Evolutionary conservation across 2,797 vertebrate species (phyloP), one percentile per base, ranked within the genome.

Genomic region (Ceryle rudis): DNA sequence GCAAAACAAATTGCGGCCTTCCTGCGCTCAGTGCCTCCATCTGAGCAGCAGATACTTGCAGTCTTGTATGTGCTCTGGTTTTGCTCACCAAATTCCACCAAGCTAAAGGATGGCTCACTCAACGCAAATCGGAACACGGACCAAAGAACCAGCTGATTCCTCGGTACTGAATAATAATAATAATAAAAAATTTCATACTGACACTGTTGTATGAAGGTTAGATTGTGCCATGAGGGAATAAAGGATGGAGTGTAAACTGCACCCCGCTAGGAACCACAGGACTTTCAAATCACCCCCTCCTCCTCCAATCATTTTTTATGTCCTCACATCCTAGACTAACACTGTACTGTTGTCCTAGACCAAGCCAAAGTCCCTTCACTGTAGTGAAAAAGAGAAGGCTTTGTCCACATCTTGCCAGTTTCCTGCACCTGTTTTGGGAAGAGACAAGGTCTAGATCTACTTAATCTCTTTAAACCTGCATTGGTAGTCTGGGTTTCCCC

Each of bases 1-100:
- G 80, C 91, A 95, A 96, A 97, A 91, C 82, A 96, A 97, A 97
- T 92, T 6, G 2, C 3, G n/a, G 81, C 81, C 84, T 97, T 97
- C 97, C 96, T 96, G 95, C 54, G 64, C 72, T 78, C 16, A 19
- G 51, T 94, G 96, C 85, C 85, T 95, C 71, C 75, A 23, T 83
- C 92, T 28, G 41, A 91, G 87, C 66, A 66, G 62, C 77, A 92
- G 81, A 51, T 46, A 52, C 85, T 81, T 58, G 72, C 72, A 73
- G 52, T 49, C 74, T 60, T 28, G 39, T 31, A 6, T 2, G 23
- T 62, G 86, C 71, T 41, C 78, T 75, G 69, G 0, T 74, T 97
- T 95, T 90, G 90, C 88, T 97, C 75, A 91, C 66, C 58, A 46
- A 60, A 78, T 92, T 94, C 90, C 69, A 72, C 58, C 81, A 86